A percentile compares a stretch with the other conserved stretches of the same genome.
phyloP scores from a whole-genome alignment of 2,888 invertebrate species.

The Nesidiocoris tenuis region DNA sequence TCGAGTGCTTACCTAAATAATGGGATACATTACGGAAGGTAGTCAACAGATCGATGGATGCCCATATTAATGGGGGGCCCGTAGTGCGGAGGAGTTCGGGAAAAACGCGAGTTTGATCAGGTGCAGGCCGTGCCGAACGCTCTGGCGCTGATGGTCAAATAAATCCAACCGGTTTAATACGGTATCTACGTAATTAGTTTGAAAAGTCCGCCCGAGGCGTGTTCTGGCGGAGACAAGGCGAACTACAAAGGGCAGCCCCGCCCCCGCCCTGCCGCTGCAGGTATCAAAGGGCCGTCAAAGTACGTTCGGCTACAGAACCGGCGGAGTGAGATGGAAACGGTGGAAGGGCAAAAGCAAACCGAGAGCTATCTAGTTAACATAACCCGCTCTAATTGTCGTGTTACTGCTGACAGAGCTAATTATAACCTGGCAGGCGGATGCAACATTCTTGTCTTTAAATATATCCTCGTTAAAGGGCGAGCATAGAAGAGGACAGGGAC shows the following conservation, averaged over 20 bases:
- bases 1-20: no score
- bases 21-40: no score
- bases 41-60: no score
- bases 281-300: conserved; percentile 31
- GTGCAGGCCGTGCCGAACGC: neutral
- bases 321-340: neutral
- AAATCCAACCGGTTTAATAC: conserved; percentile 36
- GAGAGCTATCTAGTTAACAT: conserved; percentile 42
- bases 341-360: neutral
- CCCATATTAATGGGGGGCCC: no score
- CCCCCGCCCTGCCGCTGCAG: neutral
- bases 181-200: conserved; percentile 42
- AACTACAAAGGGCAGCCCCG: conserved; percentile 36
- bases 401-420: conserved; percentile 43
- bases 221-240: conserved; percentile 42
- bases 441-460: conserved; percentile 32
- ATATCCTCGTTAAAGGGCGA: conserved; percentile 7
- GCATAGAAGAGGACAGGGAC: neutral
- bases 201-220: conserved; percentile 41
- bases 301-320: neutral
- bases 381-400: conserved; percentile 43
- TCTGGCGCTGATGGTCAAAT: conserved; percentile 41
- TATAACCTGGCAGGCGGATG: conserved; percentile 34
- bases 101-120: conserved; percentile 21
- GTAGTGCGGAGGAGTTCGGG: no score